Percentiles rank a stretch among this genome's conserved stretches.
phyloP scores from a whole-genome alignment of 2,113 vertebrate genomes.

The Sylvietta virens region DNA sequence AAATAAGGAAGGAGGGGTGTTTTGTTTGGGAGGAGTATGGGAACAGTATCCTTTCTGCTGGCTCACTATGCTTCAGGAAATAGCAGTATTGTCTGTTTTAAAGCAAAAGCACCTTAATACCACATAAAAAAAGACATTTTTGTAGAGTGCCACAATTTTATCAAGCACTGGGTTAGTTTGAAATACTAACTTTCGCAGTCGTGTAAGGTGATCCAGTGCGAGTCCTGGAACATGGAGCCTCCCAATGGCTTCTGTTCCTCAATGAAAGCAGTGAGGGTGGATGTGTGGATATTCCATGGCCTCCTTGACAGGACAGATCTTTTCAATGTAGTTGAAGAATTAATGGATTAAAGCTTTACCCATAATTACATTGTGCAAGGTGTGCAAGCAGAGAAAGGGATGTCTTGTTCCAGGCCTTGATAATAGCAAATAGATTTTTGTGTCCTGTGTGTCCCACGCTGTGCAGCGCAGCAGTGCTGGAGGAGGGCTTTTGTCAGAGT shows the following conservation, averaged over 20 bases:
- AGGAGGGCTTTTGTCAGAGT: background rate
- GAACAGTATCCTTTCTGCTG: background rate
- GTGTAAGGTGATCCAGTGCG: background rate
- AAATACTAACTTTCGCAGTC: background rate
- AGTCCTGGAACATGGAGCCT: background rate
- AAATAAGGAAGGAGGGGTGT: background rate
- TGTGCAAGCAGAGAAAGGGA: background rate
- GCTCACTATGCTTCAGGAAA: background rate
- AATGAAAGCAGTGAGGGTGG: background rate
- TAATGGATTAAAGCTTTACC: background rate
- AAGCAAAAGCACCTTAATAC: background rate
- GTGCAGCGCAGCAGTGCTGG: background rate
- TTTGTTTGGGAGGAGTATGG: background rate
- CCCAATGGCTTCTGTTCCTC: fast-evolving
- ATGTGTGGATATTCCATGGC: background rate
- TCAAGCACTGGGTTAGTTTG: background rate
- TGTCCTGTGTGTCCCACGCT: background rate
- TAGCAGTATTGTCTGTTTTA: background rate
- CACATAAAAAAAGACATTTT: background rate
- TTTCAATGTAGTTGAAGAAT: background rate
- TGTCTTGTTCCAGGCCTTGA: background rate
- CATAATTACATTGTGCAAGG: background rate
- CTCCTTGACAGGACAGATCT: background rate
- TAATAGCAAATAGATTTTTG: background rate
- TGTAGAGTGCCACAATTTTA: background rate